Conservation (phyloP, 2,888 invertebrate species). For the Ochropacha duplaris region DNA sequence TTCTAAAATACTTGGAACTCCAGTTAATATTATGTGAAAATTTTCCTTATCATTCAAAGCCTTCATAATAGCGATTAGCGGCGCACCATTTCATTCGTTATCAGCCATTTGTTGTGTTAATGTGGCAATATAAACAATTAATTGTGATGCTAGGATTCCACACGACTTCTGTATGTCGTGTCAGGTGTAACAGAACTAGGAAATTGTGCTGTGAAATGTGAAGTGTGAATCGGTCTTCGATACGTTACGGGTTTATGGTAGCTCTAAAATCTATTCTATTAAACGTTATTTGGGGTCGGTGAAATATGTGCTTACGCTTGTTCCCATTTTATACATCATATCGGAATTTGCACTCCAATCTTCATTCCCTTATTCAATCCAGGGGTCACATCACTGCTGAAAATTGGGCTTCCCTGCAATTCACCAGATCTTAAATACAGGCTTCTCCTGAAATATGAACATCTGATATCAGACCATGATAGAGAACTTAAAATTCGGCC, state of each 20-base stretch:
- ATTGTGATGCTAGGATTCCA: neutral
- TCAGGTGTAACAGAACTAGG: neutral
- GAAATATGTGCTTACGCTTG: no score
- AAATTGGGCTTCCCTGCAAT: no score
- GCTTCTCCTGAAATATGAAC: no score
- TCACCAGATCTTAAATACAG: no score
- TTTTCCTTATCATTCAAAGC: neutral
- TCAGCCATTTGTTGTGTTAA: slow-evolving; percentile 6
- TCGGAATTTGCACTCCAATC: no score
- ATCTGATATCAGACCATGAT: no score
- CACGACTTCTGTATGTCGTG: neutral
- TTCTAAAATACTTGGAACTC: neutral
- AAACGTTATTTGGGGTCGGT: no score
- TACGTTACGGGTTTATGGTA: neutral
- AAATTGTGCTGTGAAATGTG: neutral
- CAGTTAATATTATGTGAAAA: neutral
- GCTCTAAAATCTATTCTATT: neutral
- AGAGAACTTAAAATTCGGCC: no score
- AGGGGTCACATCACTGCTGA: no score
- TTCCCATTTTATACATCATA: no score
- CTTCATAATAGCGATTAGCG: slow-evolving; percentile 2
- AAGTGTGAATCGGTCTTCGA: neutral
- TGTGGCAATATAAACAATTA: slow-evolving; percentile 1
- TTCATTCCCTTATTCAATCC: no score
- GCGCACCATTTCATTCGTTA: slow-evolving; percentile 4